Conservation (phyloP, 37 sponge, comb jelly and placozoan species). For the Sycon ciliatum region DNA sequence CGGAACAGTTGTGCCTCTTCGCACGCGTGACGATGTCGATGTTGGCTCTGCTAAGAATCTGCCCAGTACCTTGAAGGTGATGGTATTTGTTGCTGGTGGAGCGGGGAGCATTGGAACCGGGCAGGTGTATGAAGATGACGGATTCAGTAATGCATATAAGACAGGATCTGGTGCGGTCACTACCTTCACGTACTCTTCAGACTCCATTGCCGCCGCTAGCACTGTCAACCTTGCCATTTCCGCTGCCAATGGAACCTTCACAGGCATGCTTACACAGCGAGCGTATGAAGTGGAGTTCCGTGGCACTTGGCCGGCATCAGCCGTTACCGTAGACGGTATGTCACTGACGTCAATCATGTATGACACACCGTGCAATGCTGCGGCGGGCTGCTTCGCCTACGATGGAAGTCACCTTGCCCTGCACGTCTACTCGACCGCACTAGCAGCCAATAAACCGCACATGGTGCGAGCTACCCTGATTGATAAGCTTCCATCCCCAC, state of each 20-base stretch:
- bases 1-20: slow-evolving; percentile 49
- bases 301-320: slow-evolving; percentile 38
- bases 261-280: not conserved
- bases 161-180: not conserved
- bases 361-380: not conserved
- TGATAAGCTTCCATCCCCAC: not conserved
- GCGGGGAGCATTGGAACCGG: slow-evolving; percentile 22
- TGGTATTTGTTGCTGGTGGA: slow-evolving; percentile 36
- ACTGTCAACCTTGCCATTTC: slow-evolving; percentile 1
- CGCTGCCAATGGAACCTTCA: not conserved
- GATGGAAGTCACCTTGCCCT: slow-evolving; percentile 45
- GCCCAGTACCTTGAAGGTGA: slow-evolving; percentile 31
- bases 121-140: slow-evolving; percentile 53
- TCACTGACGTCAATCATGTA: slow-evolving; percentile 18
- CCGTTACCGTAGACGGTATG: slow-evolving; percentile 19
- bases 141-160: slow-evolving; percentile 29
- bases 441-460: not conserved
- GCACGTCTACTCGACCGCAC: slow-evolving; percentile 25
- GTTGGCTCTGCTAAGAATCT: slow-evolving; percentile 52
- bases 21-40: slow-evolving; percentile 35
- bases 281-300: slow-evolving; percentile 36
- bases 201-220: not conserved
- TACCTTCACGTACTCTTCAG: not conserved
- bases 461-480: slow-evolving; percentile 13
- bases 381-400: slow-evolving; percentile 44